Conservation (phyloP, 2,888 invertebrate genomes). For the Eilema griseolum region DNA sequence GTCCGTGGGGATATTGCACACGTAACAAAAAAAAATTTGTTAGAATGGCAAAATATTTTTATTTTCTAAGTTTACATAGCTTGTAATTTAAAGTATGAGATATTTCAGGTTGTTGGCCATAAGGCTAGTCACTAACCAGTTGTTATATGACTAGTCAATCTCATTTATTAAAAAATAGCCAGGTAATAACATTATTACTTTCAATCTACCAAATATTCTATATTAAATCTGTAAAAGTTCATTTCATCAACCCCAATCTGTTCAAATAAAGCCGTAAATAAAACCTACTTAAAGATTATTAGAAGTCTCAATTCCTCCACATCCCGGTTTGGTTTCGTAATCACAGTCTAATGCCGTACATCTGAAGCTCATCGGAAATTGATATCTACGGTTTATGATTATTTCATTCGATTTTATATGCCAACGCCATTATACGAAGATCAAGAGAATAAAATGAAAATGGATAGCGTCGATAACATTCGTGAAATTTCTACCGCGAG, state of each 20-base stretch:
- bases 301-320: constrained; percentile 35
- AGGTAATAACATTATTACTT: not conserved
- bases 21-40: too few relatives aligned
- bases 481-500: not conserved
- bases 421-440: constrained; percentile 32
- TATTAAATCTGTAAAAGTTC: not conserved
- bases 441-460: constrained; percentile 19
- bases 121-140: too few relatives aligned
- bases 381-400: constrained; percentile 47
- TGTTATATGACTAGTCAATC: too few relatives aligned
- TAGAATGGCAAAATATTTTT: too few relatives aligned
- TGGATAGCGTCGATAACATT: constrained; percentile 4
- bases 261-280: constrained; percentile 33
- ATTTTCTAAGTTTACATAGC: too few relatives aligned
- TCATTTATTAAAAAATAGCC: not conserved
- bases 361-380: constrained; percentile 47
- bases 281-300: constrained; percentile 37
- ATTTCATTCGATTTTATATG: constrained; percentile 37
- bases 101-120: too few relatives aligned
- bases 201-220: not conserved
- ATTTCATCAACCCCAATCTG: not conserved
- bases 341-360: constrained; percentile 38
- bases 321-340: constrained; percentile 34
- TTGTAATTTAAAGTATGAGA: too few relatives aligned
- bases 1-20: too few relatives aligned